Evolutionary conservation across 2,113 vertebrate genomes (phyloP).

Genomic region (Helogale parvula): DNA sequence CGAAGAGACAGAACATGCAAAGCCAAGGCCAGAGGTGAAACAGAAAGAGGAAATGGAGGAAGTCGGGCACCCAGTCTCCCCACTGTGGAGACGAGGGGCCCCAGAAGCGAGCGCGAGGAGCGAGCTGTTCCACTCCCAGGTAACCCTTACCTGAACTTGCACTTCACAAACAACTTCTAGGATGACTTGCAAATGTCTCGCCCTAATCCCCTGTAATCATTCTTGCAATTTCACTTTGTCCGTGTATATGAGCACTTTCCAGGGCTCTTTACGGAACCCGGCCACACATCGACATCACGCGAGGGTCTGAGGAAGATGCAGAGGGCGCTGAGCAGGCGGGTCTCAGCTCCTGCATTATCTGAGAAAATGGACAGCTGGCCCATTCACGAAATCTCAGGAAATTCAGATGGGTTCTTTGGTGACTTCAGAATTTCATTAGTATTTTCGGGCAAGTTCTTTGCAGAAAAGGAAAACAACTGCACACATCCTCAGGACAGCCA

Average conservation of each 20-base stretch:
- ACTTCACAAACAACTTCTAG: not conserved
- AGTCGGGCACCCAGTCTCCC: not conserved
- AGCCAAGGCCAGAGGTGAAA: not conserved
- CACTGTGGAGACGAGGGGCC: not conserved
- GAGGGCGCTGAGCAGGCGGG: not conserved
- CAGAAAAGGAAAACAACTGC: not conserved
- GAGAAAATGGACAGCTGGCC: not conserved
- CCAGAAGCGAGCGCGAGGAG: not conserved
- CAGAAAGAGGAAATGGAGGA: too few relatives aligned
- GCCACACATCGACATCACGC: not conserved
- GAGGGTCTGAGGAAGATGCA: not conserved
- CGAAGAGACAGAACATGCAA: not conserved
- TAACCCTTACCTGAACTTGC: not conserved
- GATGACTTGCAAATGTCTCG: not conserved
- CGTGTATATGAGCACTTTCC: not conserved
- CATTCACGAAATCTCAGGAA: not conserved
- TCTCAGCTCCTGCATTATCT: not conserved
- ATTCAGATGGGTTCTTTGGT: not conserved
- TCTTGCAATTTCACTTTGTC: not conserved
- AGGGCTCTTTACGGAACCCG: not conserved
- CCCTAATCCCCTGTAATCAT: not conserved
- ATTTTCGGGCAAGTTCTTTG: not conserved
- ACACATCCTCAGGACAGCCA: not conserved
- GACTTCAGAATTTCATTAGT: not conserved
- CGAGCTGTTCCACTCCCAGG: not conserved